phyloP scores from a whole-genome alignment of 2,888 invertebrate species.

The Lottia scabra region DNA sequence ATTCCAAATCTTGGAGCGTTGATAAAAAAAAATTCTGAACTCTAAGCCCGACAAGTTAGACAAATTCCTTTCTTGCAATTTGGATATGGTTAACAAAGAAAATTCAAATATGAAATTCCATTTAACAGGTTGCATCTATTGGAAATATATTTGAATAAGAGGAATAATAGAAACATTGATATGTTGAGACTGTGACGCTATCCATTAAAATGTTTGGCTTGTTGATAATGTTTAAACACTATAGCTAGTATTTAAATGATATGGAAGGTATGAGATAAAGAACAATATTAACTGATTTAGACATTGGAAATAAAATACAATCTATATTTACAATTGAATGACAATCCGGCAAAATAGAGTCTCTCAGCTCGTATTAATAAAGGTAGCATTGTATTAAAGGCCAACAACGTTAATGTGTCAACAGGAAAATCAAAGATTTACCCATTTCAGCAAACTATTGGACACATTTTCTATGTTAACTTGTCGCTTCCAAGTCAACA shows the following conservation, averaged over 20 bases:
- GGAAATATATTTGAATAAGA: too few relatives aligned
- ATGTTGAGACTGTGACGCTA: too few relatives aligned
- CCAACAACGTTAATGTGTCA: slow-evolving; percentile 18
- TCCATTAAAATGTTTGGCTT: too few relatives aligned
- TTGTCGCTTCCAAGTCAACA: slow-evolving; percentile 23
- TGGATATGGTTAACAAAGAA: too few relatives aligned
- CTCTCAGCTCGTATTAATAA: background rate
- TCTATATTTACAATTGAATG: slow-evolving; percentile 17
- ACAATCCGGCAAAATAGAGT: slow-evolving; percentile 6
- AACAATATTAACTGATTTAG: slow-evolving; percentile 6
- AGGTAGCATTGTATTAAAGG: slow-evolving; percentile 1
- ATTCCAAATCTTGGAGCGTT: too few relatives aligned
- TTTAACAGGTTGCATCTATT: too few relatives aligned
- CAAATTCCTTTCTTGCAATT: too few relatives aligned
- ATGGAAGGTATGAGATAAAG: background rate
- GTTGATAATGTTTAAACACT: too few relatives aligned
- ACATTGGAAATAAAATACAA: slow-evolving; percentile 9
- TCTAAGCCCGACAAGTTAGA: too few relatives aligned
- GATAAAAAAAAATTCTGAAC: too few relatives aligned
- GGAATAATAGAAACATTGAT: too few relatives aligned
- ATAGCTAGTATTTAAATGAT: background rate
- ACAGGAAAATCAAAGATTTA: slow-evolving; percentile 23
- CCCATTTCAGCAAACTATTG: slow-evolving; percentile 14
- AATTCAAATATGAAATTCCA: too few relatives aligned
- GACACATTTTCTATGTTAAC: slow-evolving; percentile 22